Percentiles rank a stretch among this genome's conserved stretches.
These are phyloP conservation scores for Corythornis vintsioides DNA, from an alignment of 2,113 vertebrate genomes.

Conservation along the genomic window DNA sequence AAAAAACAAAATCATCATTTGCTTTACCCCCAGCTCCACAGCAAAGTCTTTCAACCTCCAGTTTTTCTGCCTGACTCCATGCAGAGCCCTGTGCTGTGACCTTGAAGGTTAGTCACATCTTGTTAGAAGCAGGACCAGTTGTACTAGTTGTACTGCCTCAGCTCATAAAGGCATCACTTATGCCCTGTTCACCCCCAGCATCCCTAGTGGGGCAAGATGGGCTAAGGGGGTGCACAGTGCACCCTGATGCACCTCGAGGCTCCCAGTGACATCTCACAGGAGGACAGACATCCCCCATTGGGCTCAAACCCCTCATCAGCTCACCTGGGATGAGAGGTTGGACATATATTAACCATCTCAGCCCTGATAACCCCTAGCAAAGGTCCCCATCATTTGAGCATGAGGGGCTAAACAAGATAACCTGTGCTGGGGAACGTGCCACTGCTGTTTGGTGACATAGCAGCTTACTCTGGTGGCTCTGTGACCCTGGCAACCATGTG, in stretches of 20 bases:
- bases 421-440: background rate
- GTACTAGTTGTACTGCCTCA: too few relatives aligned
- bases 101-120: background rate
- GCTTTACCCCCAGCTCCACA: background rate
- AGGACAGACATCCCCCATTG: background rate
- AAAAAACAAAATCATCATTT: background rate
- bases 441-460: background rate
- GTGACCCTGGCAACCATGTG: background rate
- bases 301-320: background rate
- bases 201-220: background rate
- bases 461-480: background rate
- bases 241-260: accelerated
- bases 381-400: background rate
- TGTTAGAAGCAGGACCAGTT: background rate
- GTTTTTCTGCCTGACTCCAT: background rate
- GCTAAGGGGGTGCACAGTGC: accelerated
- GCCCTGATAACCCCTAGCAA: background rate
- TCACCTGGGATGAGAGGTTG: background rate
- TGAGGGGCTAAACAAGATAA: background rate
- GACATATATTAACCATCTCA: background rate
- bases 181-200: background rate
- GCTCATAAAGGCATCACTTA: accelerated
- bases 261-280: background rate
- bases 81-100: background rate
- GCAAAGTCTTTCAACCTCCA: background rate